Evolutionary conservation across 1,140 invertebrate genomes (phyloP).

Genomic region (Calliopsis andreniformis): DNA sequence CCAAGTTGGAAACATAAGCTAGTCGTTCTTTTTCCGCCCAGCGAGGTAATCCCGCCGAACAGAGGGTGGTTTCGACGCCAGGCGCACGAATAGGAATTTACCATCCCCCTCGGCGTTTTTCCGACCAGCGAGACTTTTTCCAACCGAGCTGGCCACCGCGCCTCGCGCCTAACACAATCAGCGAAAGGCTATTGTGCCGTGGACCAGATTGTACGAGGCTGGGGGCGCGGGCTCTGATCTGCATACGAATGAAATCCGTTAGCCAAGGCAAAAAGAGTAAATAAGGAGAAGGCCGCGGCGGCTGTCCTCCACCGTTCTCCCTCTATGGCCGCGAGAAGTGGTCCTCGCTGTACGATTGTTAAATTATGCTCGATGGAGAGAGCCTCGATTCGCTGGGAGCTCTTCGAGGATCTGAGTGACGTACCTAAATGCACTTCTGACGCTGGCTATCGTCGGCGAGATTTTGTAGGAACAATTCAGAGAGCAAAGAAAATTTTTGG

Average conservation of each 20-base stretch:
- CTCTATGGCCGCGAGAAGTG: neutral
- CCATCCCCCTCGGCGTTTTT: constrained; percentile 24
- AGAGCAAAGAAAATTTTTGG: no score
- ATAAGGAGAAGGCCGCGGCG: constrained; percentile 2
- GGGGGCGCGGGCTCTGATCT: constrained; percentile 12
- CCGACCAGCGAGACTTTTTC: constrained; percentile 22
- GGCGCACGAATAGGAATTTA: constrained; percentile 6
- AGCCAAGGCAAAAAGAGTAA: constrained; percentile 26
- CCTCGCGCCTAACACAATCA: constrained; percentile 15
- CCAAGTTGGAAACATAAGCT: neutral
- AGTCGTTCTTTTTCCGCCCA: neutral
- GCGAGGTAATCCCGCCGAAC: neutral
- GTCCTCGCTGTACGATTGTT: neutral
- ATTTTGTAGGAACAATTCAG: no score
- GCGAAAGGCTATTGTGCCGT: constrained; percentile 17
- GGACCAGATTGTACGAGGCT: neutral
- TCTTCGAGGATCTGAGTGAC: constrained; percentile 7
- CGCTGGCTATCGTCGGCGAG: no score
- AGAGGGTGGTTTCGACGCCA: no score
- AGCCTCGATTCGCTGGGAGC: constrained; percentile 5
- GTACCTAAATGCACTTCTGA: neutral
- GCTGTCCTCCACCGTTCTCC: neutral
- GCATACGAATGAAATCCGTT: constrained; percentile 50
- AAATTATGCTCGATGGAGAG: constrained; percentile 27
- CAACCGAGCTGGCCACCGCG: constrained; percentile 4